Conservation (phyloP, 2,888 invertebrate species). For the Scaptomyza tumidula region DNA sequence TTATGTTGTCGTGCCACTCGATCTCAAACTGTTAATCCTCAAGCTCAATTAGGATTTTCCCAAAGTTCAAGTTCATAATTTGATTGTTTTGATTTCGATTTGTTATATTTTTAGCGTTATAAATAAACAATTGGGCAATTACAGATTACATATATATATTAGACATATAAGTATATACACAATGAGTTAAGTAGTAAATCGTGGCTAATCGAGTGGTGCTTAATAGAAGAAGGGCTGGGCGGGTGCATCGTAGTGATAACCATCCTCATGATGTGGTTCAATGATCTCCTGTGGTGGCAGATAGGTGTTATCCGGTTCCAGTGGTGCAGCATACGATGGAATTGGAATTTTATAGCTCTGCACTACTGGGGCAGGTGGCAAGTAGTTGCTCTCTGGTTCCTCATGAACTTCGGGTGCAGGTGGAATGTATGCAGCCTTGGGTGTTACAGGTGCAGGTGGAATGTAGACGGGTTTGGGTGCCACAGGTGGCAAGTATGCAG, state of each 20-base stretch:
- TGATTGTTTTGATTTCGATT: background rate
- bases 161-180: constrained; percentile 45
- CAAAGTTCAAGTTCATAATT: constrained; percentile 4
- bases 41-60: constrained; percentile 47
- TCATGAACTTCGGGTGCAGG: constrained; percentile 48
- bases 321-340: constrained; percentile 80
- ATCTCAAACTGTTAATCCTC: constrained; percentile 6
- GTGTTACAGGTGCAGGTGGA: constrained; percentile 23
- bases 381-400: constrained; percentile 42
- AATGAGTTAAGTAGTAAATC: constrained; percentile 42
- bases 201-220: constrained; percentile 35
- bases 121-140: constrained; percentile 45
- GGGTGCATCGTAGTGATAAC: constrained; percentile 76
- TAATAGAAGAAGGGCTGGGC: constrained; percentile 67
- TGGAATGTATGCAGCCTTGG: constrained; percentile 49
- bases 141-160: constrained; percentile 29
- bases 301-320: constrained; percentile 66
- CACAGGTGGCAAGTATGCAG: constrained; percentile 52
- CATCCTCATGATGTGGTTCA: constrained; percentile 69
- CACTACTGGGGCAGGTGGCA: constrained; percentile 52
- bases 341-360: constrained; percentile 74
- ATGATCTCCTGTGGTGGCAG: constrained; percentile 66
- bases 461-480: constrained; percentile 34
- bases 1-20: constrained; percentile 61
- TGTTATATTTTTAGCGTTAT: constrained; percentile 24